Evolutionary conservation across 2,113 vertebrate species (phyloP).

Genomic region (Myotis davidii): DNA sequence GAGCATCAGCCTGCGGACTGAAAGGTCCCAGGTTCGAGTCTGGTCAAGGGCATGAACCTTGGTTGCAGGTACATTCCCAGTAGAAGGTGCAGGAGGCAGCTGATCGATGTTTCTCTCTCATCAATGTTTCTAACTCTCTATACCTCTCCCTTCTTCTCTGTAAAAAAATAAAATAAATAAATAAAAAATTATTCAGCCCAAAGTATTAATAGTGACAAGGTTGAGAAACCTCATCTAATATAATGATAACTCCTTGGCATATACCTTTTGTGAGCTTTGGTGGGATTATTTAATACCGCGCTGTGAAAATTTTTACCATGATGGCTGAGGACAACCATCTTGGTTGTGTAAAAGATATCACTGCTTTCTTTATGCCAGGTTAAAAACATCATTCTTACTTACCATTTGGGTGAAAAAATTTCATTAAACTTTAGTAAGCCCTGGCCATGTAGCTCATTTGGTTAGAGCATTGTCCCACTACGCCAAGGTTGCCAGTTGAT

Average conservation of each 20-base stretch:
- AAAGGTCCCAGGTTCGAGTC: no score
- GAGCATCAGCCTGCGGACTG: no score
- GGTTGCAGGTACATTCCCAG: no score
- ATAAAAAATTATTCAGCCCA: not conserved
- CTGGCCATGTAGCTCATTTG: not conserved
- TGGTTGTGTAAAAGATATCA: not conserved
- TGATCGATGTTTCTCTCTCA: no score
- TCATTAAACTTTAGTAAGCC: not conserved
- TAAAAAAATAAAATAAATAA: no score
- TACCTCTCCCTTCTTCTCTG: no score
- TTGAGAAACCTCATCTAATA: not conserved
- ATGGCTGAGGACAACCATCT: not conserved
- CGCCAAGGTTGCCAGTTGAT: not conserved
- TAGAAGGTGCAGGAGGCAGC: no score
- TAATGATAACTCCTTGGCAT: not conserved
- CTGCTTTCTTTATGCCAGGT: not conserved
- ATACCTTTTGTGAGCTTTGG: not conserved
- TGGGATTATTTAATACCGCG: not conserved
- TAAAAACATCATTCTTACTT: not conserved
- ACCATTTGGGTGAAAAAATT: not conserved
- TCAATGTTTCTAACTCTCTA: no score
- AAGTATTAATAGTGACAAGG: not conserved
- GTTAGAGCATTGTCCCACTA: not conserved
- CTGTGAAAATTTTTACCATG: conserved; percentile 1
- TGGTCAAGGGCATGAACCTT: no score